Percentiles rank a stretch among this genome's conserved stretches.
These are phyloP conservation scores for Pterocles orientalis DNA, from an alignment of 2,113 vertebrate genomes.

Conservation along the genomic window DNA sequence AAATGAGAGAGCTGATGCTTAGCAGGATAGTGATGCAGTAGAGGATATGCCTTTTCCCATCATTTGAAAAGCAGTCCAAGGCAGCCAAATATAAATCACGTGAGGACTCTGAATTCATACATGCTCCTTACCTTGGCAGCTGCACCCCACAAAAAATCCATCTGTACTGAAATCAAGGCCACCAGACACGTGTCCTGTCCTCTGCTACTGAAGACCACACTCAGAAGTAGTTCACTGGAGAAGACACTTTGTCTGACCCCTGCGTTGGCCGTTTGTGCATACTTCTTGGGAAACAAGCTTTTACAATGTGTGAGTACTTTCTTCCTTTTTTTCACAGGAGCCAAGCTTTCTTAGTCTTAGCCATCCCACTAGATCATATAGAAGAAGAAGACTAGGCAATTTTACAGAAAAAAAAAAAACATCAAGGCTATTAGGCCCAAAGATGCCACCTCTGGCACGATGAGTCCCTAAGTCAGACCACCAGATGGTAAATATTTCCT, in stretches of 20 bases:
- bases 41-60: neutral
- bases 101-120: neutral
- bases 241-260: neutral
- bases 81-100: neutral
- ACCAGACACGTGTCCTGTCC: neutral
- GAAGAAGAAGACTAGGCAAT: neutral
- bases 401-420: neutral
- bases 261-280: neutral
- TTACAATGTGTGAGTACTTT: neutral
- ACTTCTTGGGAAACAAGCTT: neutral
- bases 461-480: neutral
- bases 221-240: neutral
- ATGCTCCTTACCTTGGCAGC: neutral
- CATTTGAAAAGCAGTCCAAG: neutral
- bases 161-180: neutral
- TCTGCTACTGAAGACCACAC: neutral
- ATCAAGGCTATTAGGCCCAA: neutral
- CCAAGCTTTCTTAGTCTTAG: neutral
- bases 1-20: neutral
- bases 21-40: neutral
- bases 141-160: neutral
- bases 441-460: neutral
- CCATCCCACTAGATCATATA: neutral
- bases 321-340: neutral
- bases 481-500: neutral